Conservation (phyloP, 2,888 invertebrate species). For the Gortyna flavago region DNA sequence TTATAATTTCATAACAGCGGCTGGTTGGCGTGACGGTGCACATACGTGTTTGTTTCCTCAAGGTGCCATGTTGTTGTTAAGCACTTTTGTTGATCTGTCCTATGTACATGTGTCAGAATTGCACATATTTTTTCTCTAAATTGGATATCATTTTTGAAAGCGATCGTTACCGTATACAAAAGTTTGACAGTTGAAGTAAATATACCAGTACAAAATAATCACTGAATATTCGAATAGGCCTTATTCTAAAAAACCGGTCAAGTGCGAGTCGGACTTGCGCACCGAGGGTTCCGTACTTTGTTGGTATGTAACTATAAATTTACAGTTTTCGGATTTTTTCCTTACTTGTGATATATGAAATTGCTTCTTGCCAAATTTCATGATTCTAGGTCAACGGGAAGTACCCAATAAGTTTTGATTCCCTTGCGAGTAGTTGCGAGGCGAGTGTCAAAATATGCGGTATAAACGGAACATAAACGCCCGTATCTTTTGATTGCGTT, state of each 20-base stretch:
- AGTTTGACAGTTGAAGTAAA: neutral
- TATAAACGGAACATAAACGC: no score
- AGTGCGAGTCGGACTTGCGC: no score
- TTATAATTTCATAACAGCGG: conserved; percentile 16
- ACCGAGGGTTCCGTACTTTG: no score
- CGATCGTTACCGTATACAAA: neutral
- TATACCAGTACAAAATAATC: neutral
- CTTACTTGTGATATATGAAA: no score
- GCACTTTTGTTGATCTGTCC: conserved; percentile 9
- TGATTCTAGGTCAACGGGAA: no score
- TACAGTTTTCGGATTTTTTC: no score
- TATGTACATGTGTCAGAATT: conserved; percentile 11
- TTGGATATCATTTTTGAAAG: neutral
- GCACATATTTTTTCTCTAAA: neutral
- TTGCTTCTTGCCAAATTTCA: no score
- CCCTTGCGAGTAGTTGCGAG: no score
- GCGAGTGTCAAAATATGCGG: no score
- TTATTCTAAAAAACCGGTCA: neutral
- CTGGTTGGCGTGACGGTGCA: conserved; percentile 36
- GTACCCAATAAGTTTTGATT: no score
- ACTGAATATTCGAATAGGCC: neutral
- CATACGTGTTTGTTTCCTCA: neutral
- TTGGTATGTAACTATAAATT: no score
- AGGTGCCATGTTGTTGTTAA: conserved; percentile 1
- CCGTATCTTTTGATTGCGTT: no score